Conservation (phyloP, 2,113 vertebrate species). For the Stercorarius parasiticus region DNA sequence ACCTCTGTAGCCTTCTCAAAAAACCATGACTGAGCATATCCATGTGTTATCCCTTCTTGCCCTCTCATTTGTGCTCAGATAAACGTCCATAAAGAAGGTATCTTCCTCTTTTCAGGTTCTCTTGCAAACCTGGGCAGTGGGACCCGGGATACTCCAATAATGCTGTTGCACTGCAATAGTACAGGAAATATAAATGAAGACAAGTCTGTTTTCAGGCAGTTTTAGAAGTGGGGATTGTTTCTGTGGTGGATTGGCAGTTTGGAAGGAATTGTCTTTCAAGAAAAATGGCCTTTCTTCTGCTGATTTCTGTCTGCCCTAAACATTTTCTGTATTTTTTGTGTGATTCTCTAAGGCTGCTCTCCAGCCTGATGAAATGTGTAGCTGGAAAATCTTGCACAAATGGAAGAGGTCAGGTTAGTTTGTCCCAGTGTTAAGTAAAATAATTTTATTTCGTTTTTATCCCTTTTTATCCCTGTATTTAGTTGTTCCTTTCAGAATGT, state of each 20-base stretch:
- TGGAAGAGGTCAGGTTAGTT: neutral
- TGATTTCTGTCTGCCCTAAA: neutral
- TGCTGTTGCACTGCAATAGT: neutral
- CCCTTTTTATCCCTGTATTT: neutral
- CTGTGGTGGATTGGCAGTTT: neutral
- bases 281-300: neutral
- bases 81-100: neutral
- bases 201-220: neutral
- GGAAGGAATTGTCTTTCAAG: neutral
- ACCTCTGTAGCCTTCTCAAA: neutral
- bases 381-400: neutral
- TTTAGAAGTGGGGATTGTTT: neutral
- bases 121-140: neutral
- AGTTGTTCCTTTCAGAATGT: neutral
- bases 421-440: neutral
- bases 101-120: neutral
- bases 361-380: neutral
- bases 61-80: neutral
- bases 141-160: neutral
- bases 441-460: neutral
- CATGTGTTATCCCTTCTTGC: neutral
- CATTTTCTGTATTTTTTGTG: neutral
- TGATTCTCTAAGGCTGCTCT: neutral
- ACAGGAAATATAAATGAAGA: neutral
- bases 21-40: accelerated